A percentile compares a stretch with the other conserved stretches of the same genome.
Evolutionary conservation across 2,113 vertebrate species (phyloP).

Genomic region (Fulmarus glacialis): DNA sequence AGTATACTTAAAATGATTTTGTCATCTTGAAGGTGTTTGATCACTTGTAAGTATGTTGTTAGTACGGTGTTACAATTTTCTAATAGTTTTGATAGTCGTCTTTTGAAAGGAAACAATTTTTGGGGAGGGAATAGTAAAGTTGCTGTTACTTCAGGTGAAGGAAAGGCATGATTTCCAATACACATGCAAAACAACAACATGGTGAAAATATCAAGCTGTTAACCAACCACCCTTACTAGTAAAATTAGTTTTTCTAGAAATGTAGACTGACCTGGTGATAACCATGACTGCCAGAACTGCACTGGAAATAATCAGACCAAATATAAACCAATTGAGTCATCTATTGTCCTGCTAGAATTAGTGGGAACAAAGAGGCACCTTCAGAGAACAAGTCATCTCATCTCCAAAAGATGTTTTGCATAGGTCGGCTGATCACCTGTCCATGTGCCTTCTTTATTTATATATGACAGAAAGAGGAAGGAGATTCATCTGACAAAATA

Average conservation of each 20-base stretch:
- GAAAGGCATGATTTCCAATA: slow-evolving; percentile 33
- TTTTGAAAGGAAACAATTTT: not conserved
- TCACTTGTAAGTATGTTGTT: slow-evolving; percentile 5
- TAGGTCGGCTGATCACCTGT: not conserved
- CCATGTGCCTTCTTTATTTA: not conserved
- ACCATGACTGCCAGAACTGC: not conserved
- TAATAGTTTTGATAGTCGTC: not conserved
- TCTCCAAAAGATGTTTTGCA: not conserved
- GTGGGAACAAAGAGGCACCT: not conserved
- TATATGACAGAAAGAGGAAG: not conserved
- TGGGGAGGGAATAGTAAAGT: not conserved
- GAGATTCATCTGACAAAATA: not conserved
- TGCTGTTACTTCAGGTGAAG: not conserved
- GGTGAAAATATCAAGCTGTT: not conserved
- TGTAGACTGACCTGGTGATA: not conserved
- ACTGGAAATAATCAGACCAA: not conserved
- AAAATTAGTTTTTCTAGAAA: slow-evolving; percentile 7
- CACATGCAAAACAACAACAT: slow-evolving; percentile 20
- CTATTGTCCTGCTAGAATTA: not conserved
- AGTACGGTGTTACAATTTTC: slow-evolving; percentile 30
- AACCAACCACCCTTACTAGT: not conserved
- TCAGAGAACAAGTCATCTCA: not conserved
- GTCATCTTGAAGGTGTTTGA: slow-evolving; percentile 8
- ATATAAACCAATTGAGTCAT: not conserved
- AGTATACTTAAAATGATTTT: slow-evolving; percentile 8